Evolutionary conservation across 2,888 invertebrate species (phyloP).

Genomic region (Anagyrus pseudococci): DNA sequence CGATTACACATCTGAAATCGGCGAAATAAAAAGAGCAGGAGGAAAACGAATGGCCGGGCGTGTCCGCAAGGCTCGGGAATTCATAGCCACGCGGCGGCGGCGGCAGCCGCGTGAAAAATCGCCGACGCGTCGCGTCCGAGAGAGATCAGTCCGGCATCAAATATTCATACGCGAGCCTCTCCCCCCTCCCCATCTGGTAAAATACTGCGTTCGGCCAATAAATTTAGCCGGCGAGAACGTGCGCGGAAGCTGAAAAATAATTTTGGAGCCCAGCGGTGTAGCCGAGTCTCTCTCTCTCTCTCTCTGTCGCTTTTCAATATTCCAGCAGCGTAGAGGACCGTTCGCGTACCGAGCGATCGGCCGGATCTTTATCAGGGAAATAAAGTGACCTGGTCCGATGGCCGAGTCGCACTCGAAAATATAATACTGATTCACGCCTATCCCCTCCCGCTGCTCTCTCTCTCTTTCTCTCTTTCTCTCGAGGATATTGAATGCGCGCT

Average conservation of each 20-base stretch:
- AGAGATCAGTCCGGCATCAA: slow-evolving; percentile 32
- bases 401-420: neutral
- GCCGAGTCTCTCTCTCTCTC: no score
- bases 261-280: slow-evolving; percentile 24
- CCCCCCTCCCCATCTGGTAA: no score
- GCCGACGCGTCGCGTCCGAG: slow-evolving; percentile 28
- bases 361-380: slow-evolving; percentile 32
- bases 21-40: no score
- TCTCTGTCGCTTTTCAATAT: slow-evolving; percentile 4
- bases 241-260: slow-evolving; percentile 35
- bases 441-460: no score
- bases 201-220: slow-evolving; percentile 32
- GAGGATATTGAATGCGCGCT: no score
- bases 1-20: no score
- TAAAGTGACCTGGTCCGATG: slow-evolving; percentile 16
- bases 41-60: no score
- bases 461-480: no score
- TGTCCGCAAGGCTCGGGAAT: neutral
- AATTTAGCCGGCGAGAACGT: slow-evolving; percentile 30
- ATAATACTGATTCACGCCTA: no score
- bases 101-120: slow-evolving; percentile 34
- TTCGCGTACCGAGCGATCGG: neutral
- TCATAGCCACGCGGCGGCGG: no score
- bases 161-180: slow-evolving; percentile 39
- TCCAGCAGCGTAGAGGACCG: no score